Evolutionary conservation across 2,797 vertebrate species (phyloP).

Genomic region (Gadopsis bispinosus): DNA sequence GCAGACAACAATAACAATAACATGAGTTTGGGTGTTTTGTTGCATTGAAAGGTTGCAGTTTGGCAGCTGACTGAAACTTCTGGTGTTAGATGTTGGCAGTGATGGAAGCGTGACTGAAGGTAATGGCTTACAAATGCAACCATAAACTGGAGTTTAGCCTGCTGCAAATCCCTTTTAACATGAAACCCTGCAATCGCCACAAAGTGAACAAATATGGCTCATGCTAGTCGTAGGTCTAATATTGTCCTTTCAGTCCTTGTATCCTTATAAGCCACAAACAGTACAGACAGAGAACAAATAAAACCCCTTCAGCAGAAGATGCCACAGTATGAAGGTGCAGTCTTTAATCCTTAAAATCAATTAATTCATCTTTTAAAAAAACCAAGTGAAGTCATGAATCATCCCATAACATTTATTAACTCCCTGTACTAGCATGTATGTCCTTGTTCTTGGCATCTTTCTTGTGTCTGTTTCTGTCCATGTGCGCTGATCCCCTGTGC

Average conservation of each 20-base stretch:
- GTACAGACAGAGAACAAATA: background rate
- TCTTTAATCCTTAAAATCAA: slow-evolving; percentile 19
- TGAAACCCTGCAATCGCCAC: slow-evolving; percentile 7
- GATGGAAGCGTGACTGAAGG: slow-evolving; percentile 34
- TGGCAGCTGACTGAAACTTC: background rate
- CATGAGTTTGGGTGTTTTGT: background rate
- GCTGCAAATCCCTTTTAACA: slow-evolving; percentile 17
- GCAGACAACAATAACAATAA: slow-evolving; percentile 8
- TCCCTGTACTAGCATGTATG: background rate
- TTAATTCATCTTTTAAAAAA: slow-evolving; percentile 15
- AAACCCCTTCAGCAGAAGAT: slow-evolving; percentile 9
- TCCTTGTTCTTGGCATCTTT: slow-evolving; percentile 12
- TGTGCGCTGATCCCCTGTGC: slow-evolving; percentile 30
- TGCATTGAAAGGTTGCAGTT: background rate
- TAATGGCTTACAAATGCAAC: slow-evolving; percentile 17
- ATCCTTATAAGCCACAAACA: slow-evolving; percentile 25
- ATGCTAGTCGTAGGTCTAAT: background rate
- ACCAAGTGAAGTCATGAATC: slow-evolving; percentile 32
- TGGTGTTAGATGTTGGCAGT: slow-evolving; percentile 2
- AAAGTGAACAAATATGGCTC: slow-evolving; percentile 25
- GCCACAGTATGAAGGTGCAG: background rate
- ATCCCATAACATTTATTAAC: slow-evolving; percentile 42
- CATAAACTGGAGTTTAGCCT: slow-evolving; percentile 14
- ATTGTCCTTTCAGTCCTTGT: slow-evolving; percentile 17
- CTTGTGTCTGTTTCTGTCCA: slow-evolving; percentile 18